phyloP scores from a whole-genome alignment of 2,888 invertebrate species.

The Rhopalosiphum nymphaeae region DNA sequence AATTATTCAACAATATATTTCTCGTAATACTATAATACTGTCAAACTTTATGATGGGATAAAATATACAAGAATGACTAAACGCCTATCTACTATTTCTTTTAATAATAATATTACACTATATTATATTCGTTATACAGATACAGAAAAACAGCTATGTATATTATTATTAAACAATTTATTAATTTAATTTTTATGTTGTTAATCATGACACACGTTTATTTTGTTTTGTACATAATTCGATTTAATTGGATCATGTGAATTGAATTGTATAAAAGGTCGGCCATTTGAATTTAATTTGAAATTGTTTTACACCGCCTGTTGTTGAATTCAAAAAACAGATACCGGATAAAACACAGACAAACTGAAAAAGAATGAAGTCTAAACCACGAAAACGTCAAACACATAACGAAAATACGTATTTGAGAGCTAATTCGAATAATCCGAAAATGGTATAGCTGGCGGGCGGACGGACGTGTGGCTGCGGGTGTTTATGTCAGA shows the following conservation, averaged over 20 bases:
- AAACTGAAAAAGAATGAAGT: not conserved
- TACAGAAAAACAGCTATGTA: not conserved
- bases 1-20: not conserved
- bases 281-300: not conserved
- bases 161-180: not conserved
- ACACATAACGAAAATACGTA: not conserved
- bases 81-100: not conserved
- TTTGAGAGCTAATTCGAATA: not conserved
- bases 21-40: not conserved
- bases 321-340: not conserved
- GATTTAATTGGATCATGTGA: not conserved
- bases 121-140: not conserved
- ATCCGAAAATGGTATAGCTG: not conserved
- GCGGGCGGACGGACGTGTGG: not conserved
- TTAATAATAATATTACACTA: too few species aligned
- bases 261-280: not conserved
- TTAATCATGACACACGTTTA: not conserved
- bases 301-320: not conserved
- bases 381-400: not conserved
- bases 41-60: not conserved
- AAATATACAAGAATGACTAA: not conserved
- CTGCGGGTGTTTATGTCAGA: not conserved
- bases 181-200: not conserved
- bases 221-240: not conserved
- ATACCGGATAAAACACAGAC: not conserved